Conservation (phyloP, 2,888 invertebrate species). For the Agrochola lota region DNA sequence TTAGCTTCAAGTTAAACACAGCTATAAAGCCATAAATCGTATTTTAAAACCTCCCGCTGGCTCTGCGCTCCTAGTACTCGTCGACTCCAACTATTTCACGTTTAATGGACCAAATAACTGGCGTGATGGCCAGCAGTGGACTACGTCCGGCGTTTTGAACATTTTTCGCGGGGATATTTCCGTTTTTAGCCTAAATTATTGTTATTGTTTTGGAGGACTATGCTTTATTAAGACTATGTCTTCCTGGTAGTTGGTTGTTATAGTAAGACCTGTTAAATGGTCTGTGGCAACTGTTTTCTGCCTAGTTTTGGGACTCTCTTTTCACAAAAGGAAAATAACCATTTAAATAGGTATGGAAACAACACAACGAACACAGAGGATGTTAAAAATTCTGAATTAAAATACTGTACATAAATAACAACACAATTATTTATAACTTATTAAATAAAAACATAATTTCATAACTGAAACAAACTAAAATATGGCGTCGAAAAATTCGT, state of each 20-base stretch:
- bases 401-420: too few relatives aligned
- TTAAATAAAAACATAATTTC: too few relatives aligned
- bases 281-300: conserved; percentile 23
- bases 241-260: conserved; percentile 50
- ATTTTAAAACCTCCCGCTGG: conserved; percentile 76
- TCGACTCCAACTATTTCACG: conserved; percentile 84
- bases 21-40: conserved; percentile 81
- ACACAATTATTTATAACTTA: too few relatives aligned
- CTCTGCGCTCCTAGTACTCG: conserved; percentile 66
- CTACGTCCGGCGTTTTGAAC: conserved; percentile 81
- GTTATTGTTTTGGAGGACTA: conserved; percentile 76
- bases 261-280: conserved; percentile 45
- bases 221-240: conserved; percentile 59
- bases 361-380: too few relatives aligned
- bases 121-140: conserved; percentile 79
- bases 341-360: neutral
- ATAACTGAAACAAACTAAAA: too few relatives aligned
- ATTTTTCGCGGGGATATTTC: conserved; percentile 84
- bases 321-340: neutral
- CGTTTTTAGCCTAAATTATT: conserved; percentile 83
- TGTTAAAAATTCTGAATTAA: neutral
- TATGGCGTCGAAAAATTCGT: neutral
- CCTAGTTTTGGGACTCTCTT: neutral
- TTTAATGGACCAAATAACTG: conserved; percentile 88
- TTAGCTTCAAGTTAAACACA: conserved; percentile 71